Evolutionary conservation across 2,797 vertebrate species (phyloP).

Genomic region (Gouania willdenowi): DNA sequence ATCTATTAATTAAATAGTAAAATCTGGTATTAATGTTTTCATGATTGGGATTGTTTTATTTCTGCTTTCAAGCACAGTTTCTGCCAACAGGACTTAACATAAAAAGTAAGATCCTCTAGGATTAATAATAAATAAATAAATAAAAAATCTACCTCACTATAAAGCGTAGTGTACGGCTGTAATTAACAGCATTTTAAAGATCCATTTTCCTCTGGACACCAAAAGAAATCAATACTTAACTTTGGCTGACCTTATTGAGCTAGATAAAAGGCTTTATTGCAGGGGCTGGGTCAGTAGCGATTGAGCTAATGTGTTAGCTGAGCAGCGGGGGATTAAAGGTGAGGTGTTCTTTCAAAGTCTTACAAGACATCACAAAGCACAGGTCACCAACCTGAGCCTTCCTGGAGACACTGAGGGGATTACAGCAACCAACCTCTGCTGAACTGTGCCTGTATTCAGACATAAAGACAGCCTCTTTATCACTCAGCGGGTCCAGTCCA

Average conservation of each 20-base stretch:
- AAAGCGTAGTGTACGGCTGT: slow-evolving; percentile 66
- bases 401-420: slow-evolving; percentile 75
- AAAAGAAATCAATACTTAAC: slow-evolving; percentile 79
- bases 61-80: too few species aligned
- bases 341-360: slow-evolving; percentile 75
- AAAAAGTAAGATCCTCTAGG: too few species aligned
- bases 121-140: too few species aligned
- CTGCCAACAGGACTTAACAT: too few species aligned
- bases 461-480: slow-evolving; percentile 75
- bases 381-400: slow-evolving; percentile 76
- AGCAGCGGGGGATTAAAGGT: slow-evolving; percentile 74
- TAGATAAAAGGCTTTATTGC: slow-evolving; percentile 78
- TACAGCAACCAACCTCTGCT: slow-evolving; percentile 77
- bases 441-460: slow-evolving; percentile 66
- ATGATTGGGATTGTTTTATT: too few species aligned
- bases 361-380: slow-evolving; percentile 77
- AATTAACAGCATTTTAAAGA: slow-evolving; percentile 81
- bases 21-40: too few species aligned
- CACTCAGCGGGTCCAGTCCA: slow-evolving; percentile 83
- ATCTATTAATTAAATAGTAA: too few species aligned
- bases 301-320: slow-evolving; percentile 76
- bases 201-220: slow-evolving; percentile 73
- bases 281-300: slow-evolving; percentile 57
- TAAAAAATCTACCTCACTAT: slow-evolving; percentile 62
- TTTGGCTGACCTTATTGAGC: slow-evolving; percentile 74